A percentile compares a stretch with the other conserved stretches of the same genome.
Conservation (phyloP, 2,888 invertebrate genomes). For the Oasisia sp. region DNA sequence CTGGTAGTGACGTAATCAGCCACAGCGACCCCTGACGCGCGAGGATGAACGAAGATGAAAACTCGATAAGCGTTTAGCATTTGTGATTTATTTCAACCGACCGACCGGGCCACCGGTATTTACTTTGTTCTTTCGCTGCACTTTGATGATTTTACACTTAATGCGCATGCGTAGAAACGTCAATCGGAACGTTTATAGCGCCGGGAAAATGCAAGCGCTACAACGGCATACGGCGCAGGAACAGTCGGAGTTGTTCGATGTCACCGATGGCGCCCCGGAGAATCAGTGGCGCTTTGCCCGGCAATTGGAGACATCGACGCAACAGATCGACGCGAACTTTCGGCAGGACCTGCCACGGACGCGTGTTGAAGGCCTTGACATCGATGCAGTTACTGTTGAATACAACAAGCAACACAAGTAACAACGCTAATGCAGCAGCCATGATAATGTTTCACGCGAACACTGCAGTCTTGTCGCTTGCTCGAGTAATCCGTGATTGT, state of each 20-base stretch:
- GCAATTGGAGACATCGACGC: neutral
- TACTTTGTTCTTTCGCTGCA: too few species aligned
- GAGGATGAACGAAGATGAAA: too few species aligned
- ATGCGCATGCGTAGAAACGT: too few species aligned
- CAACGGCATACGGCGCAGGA: neutral
- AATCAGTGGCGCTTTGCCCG: neutral
- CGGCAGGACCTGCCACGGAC: neutral
- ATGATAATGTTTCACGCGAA: neutral
- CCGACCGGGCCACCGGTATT: too few species aligned
- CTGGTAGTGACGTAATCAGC: too few species aligned
- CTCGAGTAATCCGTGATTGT: neutral
- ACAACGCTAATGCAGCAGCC: neutral
- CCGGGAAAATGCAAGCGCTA: too few species aligned
- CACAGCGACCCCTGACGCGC: too few species aligned
- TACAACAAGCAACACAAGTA: neutral
- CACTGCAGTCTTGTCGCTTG: neutral
- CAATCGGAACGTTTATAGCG: too few species aligned
- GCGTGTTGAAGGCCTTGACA: neutral
- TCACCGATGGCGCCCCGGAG: neutral
- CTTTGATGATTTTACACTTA: too few species aligned
- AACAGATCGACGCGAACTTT: neutral
- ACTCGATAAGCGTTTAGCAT: too few species aligned
- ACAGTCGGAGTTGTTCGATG: neutral
- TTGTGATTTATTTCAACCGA: too few species aligned
- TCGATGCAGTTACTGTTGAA: neutral